A percentile compares a stretch with the other conserved stretches of the same genome.
phyloP scores from a whole-genome alignment of 1,140 invertebrate genomes.

The Pristionchus pacificus region DNA sequence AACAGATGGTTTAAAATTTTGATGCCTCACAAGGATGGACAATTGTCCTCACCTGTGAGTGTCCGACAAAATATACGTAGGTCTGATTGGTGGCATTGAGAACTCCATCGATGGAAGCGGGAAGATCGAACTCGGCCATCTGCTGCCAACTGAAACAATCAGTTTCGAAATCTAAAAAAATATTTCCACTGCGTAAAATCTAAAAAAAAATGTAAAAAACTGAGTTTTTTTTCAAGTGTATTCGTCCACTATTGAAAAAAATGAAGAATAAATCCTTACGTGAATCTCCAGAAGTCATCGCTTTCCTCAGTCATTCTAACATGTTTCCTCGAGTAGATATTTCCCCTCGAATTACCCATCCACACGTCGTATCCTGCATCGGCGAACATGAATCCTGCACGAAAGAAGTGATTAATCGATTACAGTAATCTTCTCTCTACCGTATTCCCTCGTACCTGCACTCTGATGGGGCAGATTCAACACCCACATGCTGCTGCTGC shows the following conservation, averaged over 20 bases:
- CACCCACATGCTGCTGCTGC: constrained; percentile 74
- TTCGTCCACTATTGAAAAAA: background rate
- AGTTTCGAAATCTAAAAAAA: background rate
- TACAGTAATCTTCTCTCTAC: background rate
- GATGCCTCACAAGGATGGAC: too few relatives aligned
- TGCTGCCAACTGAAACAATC: constrained; percentile 65
- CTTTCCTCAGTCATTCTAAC: constrained; percentile 34
- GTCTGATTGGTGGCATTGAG: constrained; percentile 65
- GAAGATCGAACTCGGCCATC: constrained; percentile 66
- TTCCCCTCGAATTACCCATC: constrained; percentile 69
- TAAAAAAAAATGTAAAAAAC: background rate
- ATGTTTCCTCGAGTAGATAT: constrained; percentile 66
- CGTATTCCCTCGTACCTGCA: constrained; percentile 62
- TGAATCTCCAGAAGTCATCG: constrained; percentile 58
- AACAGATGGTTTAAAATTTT: too few relatives aligned
- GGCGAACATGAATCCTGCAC: constrained; percentile 65
- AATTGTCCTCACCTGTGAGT: constrained; percentile 16
- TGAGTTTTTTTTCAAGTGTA: background rate
- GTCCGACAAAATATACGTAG: constrained; percentile 22
- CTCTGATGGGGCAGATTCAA: constrained; percentile 67
- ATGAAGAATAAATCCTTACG: constrained; percentile 14
- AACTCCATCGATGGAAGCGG: constrained; percentile 68
- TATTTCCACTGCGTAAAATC: background rate
- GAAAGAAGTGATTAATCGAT: too few relatives aligned
- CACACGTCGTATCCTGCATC: constrained; percentile 73